phyloP scores from a whole-genome alignment of 1,140 invertebrate species.

The Drosophila willistoni region DNA sequence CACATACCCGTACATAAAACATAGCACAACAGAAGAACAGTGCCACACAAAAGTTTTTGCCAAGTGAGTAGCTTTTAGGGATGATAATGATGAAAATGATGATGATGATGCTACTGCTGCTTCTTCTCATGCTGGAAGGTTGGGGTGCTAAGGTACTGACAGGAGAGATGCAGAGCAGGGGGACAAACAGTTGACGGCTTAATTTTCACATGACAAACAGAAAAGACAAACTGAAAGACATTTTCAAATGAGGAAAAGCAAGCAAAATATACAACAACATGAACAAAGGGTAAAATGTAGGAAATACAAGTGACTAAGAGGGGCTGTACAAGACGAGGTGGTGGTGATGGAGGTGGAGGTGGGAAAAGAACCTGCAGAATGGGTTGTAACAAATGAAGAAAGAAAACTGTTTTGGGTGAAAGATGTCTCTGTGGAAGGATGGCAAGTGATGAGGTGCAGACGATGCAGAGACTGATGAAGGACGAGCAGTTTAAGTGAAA shows the following conservation, averaged over 20 bases:
- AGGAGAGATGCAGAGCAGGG: background rate
- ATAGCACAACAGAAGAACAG: slow-evolving; percentile 28
- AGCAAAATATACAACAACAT: slow-evolving; percentile 30
- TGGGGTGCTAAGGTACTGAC: background rate
- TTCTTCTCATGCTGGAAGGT: slow-evolving; percentile 1
- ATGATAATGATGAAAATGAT: slow-evolving; percentile 52
- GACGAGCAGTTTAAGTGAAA: slow-evolving; percentile 45
- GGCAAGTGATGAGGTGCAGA: slow-evolving; percentile 45
- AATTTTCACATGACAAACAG: slow-evolving; percentile 73
- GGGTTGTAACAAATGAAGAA: slow-evolving; percentile 1
- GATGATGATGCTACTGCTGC: slow-evolving; percentile 17
- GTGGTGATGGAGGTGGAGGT: background rate
- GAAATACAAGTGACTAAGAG: slow-evolving; percentile 18
- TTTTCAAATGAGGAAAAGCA: slow-evolving; percentile 48
- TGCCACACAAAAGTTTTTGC: slow-evolving; percentile 44
- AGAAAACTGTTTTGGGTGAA: slow-evolving; percentile 8
- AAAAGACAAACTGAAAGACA: slow-evolving; percentile 66
- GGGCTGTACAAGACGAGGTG: slow-evolving; percentile 24
- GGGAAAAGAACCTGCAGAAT: background rate
- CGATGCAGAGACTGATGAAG: slow-evolving; percentile 45
- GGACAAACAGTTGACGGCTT: slow-evolving; percentile 61
- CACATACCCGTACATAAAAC: background rate
- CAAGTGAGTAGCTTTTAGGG: slow-evolving; percentile 53
- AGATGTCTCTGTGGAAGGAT: slow-evolving; percentile 12
- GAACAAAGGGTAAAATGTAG: slow-evolving; percentile 11